A percentile compares a stretch with the other conserved stretches of the same genome.
Evolutionary conservation across 2,888 invertebrate genomes (phyloP).

Genomic region (Arctia plantaginis): DNA sequence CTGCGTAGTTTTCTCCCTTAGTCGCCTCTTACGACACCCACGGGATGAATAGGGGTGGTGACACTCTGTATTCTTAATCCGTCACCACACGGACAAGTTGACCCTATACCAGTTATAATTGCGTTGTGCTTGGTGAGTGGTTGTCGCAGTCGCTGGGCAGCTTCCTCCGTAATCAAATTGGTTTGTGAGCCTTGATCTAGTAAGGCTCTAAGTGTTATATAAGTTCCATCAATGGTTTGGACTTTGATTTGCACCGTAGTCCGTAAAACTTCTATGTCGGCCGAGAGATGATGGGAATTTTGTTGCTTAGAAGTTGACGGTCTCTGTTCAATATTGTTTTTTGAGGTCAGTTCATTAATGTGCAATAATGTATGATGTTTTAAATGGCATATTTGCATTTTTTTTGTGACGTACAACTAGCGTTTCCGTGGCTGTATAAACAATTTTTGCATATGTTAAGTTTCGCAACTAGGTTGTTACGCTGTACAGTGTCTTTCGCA

Average conservation of each 20-base stretch:
- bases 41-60: no score
- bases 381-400: slow-evolving; percentile 14
- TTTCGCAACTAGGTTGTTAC: slow-evolving; percentile 18
- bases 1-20: no score
- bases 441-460: slow-evolving; percentile 22
- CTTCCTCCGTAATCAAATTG: slow-evolving; percentile 20
- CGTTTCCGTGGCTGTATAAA: slow-evolving; percentile 5
- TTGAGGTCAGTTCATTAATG: not conserved
- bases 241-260: slow-evolving; percentile 14
- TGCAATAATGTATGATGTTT: slow-evolving; percentile 25
- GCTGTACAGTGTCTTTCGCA: not conserved
- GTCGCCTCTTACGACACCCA: no score
- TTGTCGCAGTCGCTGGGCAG: slow-evolving; percentile 15
- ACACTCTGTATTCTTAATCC: no score
- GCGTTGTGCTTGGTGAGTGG: slow-evolving; percentile 9
- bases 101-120: slow-evolving; percentile 9
- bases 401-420: slow-evolving; percentile 9
- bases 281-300: slow-evolving; percentile 3
- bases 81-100: no score
- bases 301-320: slow-evolving; percentile 11
- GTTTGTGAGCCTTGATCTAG: slow-evolving; percentile 22
- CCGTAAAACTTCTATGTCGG: slow-evolving; percentile 13
- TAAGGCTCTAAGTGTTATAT: slow-evolving; percentile 13
- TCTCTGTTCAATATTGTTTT: not conserved
- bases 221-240: slow-evolving; percentile 4